These are phyloP conservation scores for Philaethria dido DNA, from an alignment of 2,888 invertebrate species.

Conservation along the genomic window DNA sequence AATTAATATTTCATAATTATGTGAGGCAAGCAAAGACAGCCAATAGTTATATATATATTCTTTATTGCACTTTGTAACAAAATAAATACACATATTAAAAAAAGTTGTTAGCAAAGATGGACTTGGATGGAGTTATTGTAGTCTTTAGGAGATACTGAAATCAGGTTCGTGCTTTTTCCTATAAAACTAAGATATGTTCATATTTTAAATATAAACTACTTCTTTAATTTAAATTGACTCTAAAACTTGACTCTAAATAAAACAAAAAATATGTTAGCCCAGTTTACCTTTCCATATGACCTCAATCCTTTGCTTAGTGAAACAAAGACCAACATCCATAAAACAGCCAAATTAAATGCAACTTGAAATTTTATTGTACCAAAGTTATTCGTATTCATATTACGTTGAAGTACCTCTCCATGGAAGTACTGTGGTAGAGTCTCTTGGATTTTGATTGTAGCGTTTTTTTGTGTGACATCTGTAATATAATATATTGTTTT, in stretches of 20 bases:
- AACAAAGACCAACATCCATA: conserved; percentile 95
- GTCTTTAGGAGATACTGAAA: too few species aligned
- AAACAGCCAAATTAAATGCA: conserved; percentile 94
- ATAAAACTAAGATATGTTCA: background rate
- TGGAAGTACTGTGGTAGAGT: conserved; percentile 94
- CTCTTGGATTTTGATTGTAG: conserved; percentile 82
- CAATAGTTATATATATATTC: too few species aligned
- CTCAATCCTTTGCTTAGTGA: conserved; percentile 93
- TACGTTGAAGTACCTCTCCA: conserved; percentile 90
- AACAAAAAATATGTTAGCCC: background rate
- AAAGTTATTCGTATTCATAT: conserved; percentile 66
- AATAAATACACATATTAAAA: too few species aligned
- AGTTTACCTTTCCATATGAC: conserved; percentile 90
- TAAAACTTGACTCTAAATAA: too few species aligned
- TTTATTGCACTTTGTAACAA: too few species aligned
- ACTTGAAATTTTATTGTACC: conserved; percentile 92
- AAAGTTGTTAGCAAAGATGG: too few species aligned
- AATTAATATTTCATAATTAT: too few species aligned
- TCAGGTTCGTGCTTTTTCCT: background rate
- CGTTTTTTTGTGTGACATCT: conserved; percentile 63
- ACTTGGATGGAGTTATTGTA: too few species aligned
- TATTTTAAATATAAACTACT: too few species aligned
- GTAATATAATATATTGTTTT: conserved; percentile 43
- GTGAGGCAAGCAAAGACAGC: too few species aligned
- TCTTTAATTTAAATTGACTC: too few species aligned